A percentile compares a stretch with the other conserved stretches of the same genome.
Evolutionary conservation across 2,113 vertebrate genomes (phyloP).

Genomic region (Turdus rufiventris): DNA sequence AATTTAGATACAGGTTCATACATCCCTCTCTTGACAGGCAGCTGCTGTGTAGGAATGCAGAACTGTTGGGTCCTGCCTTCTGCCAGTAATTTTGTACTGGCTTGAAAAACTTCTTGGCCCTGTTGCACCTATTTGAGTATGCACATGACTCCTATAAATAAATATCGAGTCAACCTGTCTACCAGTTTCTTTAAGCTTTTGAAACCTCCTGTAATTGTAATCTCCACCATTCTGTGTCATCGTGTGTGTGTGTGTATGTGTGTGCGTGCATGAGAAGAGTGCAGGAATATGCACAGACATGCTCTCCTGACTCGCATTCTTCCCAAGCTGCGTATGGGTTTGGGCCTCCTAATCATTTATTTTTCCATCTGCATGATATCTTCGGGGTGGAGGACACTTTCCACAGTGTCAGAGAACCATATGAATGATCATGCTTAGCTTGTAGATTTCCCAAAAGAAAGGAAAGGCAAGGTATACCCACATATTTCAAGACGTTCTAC

Average conservation of each 20-base stretch:
- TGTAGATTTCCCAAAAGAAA: background rate
- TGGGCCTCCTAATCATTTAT: background rate
- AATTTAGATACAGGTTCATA: background rate
- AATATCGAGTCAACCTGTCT: background rate
- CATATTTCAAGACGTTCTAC: background rate
- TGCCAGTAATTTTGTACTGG: background rate
- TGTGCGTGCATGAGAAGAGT: background rate
- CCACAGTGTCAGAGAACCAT: background rate
- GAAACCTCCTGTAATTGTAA: background rate
- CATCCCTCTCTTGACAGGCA: conserved; percentile 7
- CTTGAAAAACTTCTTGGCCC: background rate
- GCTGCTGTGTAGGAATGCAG: conserved; percentile 32
- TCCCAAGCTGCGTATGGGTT: background rate
- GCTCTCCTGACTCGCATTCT: rapidly evolving
- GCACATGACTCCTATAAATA: background rate
- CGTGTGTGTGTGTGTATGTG: rapidly evolving
- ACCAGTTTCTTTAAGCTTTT: background rate
- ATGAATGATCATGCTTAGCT: background rate
- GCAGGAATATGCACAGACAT: rapidly evolving
- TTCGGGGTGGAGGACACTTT: background rate
- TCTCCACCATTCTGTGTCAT: background rate
- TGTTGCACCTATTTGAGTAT: background rate
- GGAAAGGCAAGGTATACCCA: background rate
- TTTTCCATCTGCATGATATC: background rate
- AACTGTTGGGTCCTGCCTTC: conserved; percentile 20